Percentiles rank a stretch among this genome's conserved stretches.
Evolutionary conservation across 2,797 vertebrate genomes (phyloP).

Genomic region (Aselliscus stoliczkanus): DNA sequence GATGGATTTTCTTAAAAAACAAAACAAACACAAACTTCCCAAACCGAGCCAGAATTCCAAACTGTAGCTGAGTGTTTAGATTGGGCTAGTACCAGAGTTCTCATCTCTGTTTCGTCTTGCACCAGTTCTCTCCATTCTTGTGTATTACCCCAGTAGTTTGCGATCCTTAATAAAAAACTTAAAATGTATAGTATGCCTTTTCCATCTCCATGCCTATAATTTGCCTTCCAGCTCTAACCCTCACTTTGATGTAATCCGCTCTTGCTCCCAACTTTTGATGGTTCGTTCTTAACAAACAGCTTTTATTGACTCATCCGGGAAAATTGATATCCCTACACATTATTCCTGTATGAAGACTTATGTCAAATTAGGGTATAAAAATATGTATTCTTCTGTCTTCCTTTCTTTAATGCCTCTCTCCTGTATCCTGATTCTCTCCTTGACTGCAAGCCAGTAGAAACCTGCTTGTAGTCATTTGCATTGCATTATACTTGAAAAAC

Average conservation of each 20-base stretch:
- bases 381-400: neutral
- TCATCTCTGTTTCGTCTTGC: neutral
- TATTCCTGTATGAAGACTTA: neutral
- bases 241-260: neutral
- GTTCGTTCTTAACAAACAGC: neutral
- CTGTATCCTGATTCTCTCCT: neutral
- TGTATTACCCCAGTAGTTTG: neutral
- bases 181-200: neutral
- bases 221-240: neutral
- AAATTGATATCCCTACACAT: neutral
- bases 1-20: neutral
- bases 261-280: neutral
- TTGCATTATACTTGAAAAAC: neutral
- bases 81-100: neutral
- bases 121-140: neutral
- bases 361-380: neutral
- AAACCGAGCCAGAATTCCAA: neutral
- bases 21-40: neutral
- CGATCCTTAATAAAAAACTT: neutral
- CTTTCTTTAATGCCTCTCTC: neutral
- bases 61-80: neutral
- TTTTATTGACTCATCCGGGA: neutral
- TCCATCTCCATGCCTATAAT: neutral
- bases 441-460: neutral
- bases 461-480: neutral